Conservation (phyloP, 2,888 invertebrate species). For the Sisyra terminalis region DNA sequence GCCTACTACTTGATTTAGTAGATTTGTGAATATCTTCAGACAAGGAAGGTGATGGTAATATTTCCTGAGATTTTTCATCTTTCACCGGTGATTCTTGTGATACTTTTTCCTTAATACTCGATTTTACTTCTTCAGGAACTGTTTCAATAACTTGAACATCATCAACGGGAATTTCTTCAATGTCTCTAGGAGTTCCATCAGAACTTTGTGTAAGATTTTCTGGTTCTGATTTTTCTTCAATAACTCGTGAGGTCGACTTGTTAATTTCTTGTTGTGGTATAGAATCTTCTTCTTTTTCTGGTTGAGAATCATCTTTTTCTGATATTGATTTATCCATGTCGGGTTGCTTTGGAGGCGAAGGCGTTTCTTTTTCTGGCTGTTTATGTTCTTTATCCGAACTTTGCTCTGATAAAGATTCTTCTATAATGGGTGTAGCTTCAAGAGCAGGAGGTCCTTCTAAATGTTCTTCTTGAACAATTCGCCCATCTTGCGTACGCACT, state of each 20-base stretch:
- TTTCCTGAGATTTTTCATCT: background rate
- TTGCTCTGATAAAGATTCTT: too few relatives aligned
- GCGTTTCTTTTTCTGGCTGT: conserved; percentile 2
- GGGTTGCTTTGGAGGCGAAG: conserved; percentile 11
- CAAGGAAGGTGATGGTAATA: too few relatives aligned
- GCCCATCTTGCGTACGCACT: conserved; percentile 35
- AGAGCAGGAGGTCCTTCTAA: conserved; percentile 23
- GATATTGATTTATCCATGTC: conserved; percentile 3
- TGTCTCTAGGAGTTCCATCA: too few relatives aligned
- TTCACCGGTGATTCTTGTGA: background rate
- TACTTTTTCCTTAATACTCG: conserved; percentile 16
- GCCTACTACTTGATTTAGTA: too few relatives aligned
- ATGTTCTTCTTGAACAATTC: conserved; percentile 26
- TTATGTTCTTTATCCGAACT: background rate
- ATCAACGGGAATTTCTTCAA: too few relatives aligned
- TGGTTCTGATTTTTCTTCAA: too few relatives aligned
- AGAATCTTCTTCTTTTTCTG: conserved; percentile 12
- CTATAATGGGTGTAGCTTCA: conserved; percentile 8
- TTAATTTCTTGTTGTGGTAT: conserved; percentile 15
- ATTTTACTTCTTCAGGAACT: background rate
- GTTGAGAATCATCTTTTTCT: background rate
- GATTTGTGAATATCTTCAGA: too few relatives aligned
- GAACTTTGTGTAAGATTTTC: too few relatives aligned
- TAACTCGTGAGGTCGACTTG: background rate
- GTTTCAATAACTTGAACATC: background rate